Base-by-base conservation (phyloP, 2,888 invertebrate genomes). In the Cheilosia scutellata region DNA sequence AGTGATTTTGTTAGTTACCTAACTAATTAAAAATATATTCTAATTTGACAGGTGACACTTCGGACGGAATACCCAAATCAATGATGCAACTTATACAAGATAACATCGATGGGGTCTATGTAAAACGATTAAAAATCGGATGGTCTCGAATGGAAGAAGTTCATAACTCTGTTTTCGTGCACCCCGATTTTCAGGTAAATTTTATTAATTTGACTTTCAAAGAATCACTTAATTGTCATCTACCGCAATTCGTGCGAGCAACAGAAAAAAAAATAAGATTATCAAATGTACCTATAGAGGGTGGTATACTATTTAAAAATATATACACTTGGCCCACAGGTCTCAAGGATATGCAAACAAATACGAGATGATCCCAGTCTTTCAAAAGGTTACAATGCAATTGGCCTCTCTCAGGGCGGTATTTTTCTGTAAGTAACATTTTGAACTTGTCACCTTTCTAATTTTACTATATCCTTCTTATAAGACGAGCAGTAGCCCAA, bases 341-440 rank as follows among this genome's bases (percentile, higher is more conserved):
- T 96, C 16, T 92, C 94, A 16, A 92, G 94, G 90, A 98, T 95
- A 0, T 99, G 98, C 91, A 90, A 95, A 0, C 93, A 94, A 83
- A 90, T 98, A 0, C 91, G 93, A 0, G 91, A 93, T 1, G 96
- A 98, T 90, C 90, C 94, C 0, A 92, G 94, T 11, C 93, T 98
- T 47, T 90, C 93, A 66, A 90, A 94, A 88, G 98, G 98, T 5
- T 98, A 97, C 91, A 96, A 99, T 93, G 97, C 96, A 0, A 95
- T 99, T 87, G 99, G 99, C 33, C 98, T 99, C 91, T 98, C 98
- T 0, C 99, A 99, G 93, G 99, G 98, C 75, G 95, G 95, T 82
- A 98, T 98, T 92, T 98, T 99, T 92, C 91, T 98, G 97, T 98
- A 94, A 95, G 95, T 44, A 27, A 1, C 6, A 4, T 25, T 31